phyloP scores from a whole-genome alignment of 2,797 vertebrate species.

The Megaceryle alcyon region DNA sequence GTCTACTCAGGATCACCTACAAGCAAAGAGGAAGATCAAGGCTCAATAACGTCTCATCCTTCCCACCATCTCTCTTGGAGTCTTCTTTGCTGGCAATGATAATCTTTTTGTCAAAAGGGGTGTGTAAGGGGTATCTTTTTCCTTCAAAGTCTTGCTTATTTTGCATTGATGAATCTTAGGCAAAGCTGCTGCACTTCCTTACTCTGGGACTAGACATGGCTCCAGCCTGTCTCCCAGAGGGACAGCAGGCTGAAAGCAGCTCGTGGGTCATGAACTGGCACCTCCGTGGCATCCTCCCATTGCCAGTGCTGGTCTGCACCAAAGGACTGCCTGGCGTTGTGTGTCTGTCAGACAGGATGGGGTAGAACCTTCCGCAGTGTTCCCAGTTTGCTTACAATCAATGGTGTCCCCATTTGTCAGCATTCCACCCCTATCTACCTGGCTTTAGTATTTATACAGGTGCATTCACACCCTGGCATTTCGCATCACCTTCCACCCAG shows the following conservation, averaged over 20 bases:
- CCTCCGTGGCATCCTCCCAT: neutral
- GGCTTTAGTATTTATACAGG: neutral
- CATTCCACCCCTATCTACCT: too few species aligned
- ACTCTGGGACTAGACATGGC: fast-evolving
- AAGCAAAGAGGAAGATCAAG: too few species aligned
- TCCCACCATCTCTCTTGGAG: neutral
- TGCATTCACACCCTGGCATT: neutral
- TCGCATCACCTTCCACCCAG: neutral
- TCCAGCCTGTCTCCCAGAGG: neutral
- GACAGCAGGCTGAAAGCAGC: neutral
- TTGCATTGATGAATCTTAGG: neutral
- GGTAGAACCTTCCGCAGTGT: too few species aligned
- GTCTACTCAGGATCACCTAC: too few species aligned
- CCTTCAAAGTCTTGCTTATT: neutral
- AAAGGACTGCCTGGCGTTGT: too few species aligned
- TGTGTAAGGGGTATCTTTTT: neutral
- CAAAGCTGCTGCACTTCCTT: neutral
- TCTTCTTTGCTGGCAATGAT: fast-evolving
- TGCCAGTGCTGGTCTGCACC: neutral
- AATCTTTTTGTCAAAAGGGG: neutral
- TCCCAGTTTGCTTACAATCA: too few species aligned
- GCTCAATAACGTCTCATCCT: too few species aligned
- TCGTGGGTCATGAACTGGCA: neutral
- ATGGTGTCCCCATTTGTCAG: too few species aligned
- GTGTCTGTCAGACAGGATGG: too few species aligned